Evolutionary conservation across 2,113 vertebrate species (phyloP), one percentile per base, ranked within the genome.

Genomic region (Stegastes partitus): DNA sequence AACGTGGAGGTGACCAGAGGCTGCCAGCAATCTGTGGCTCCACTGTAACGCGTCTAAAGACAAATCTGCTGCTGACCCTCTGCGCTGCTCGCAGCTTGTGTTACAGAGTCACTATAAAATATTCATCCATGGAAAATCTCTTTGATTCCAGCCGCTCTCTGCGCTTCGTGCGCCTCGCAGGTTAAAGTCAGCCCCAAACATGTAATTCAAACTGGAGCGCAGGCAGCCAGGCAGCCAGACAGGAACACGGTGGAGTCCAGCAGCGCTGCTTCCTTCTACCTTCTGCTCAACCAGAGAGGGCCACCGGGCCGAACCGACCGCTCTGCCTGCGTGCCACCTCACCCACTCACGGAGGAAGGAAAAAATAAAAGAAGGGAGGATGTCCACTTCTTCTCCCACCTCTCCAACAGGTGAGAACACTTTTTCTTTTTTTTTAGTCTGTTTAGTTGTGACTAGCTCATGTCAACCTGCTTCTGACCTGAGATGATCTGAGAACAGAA

Each of bases 41-140:
- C 68, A 31, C 47, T 51, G 78, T 59, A 6, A 31, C 76, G 23
- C 70, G 23, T 80, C 79, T 65, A 23, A 80, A 81, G 72, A 58
- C 64, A 81, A 89, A 87, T 84, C 84, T 74, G 63, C 72, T n/a
- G n/a, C 64, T 42, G 59, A 11, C 67, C 31, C 26, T 51, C 61
- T n/a, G 34, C 74, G 77, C 65, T n/a, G 49, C 61, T 23, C n/a
- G 71, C 79, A 81, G 79, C 81, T 94, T 89, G 10, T 82, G 88
- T 94, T 93, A 89, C 92, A 75, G 84, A 68, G 86, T 84, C 84
- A 84, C 85, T 78, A 93, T 94, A 79, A 94, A 94, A 93, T 92
- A 94, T 94, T 93, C 82, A 94, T 93, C 87, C 76, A 82, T 79
- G 90, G 91, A 93, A 93, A 92, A 88, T 86, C 79, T 89, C 84